Evolutionary conservation across 2,797 vertebrate species (phyloP).

Genomic region (Microchirus variegatus): DNA sequence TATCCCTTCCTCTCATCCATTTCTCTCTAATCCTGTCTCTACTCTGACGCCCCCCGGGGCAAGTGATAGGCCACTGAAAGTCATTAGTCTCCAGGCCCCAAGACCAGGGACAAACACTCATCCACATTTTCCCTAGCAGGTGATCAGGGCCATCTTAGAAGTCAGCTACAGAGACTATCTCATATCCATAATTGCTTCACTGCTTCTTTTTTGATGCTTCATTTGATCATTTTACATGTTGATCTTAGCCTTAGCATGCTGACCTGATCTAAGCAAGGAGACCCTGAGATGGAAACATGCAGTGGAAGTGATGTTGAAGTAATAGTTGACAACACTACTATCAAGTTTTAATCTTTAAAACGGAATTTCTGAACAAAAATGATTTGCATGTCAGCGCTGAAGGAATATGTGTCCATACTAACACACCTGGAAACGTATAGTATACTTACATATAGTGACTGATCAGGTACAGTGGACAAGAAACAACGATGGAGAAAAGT

Average conservation of each 20-base stretch:
- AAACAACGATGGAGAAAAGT: too few relatives aligned
- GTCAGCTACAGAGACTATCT: slow-evolving; percentile 35
- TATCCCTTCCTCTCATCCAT: slow-evolving; percentile 71
- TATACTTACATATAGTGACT: too few relatives aligned
- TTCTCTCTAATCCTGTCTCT: slow-evolving; percentile 74
- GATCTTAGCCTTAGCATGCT: slow-evolving; percentile 11
- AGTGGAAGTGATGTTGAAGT: slow-evolving; percentile 9
- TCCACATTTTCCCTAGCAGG: slow-evolving; percentile 32
- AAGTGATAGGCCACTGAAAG: slow-evolving; percentile 52
- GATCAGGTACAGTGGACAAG: too few relatives aligned
- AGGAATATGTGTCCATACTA: too few relatives aligned
- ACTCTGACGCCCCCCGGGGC: slow-evolving; percentile 44
- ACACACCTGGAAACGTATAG: too few relatives aligned
- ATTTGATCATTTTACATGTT: slow-evolving; percentile 6
- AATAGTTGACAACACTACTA: slow-evolving; percentile 5
- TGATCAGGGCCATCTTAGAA: slow-evolving; percentile 49
- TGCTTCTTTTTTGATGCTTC: neutral
- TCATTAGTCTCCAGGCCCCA: slow-evolving; percentile 59
- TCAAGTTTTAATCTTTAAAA: too few relatives aligned
- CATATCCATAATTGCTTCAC: slow-evolving; percentile 13
- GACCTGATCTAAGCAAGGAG: slow-evolving; percentile 4
- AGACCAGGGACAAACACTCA: slow-evolving; percentile 47
- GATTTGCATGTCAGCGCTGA: too few relatives aligned
- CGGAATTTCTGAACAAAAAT: too few relatives aligned
- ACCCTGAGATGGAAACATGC: neutral